A percentile compares a stretch with the other conserved stretches of the same genome.
phyloP scores from a whole-genome alignment of 2,888 invertebrate genomes.

The Baronia brevicornis region DNA sequence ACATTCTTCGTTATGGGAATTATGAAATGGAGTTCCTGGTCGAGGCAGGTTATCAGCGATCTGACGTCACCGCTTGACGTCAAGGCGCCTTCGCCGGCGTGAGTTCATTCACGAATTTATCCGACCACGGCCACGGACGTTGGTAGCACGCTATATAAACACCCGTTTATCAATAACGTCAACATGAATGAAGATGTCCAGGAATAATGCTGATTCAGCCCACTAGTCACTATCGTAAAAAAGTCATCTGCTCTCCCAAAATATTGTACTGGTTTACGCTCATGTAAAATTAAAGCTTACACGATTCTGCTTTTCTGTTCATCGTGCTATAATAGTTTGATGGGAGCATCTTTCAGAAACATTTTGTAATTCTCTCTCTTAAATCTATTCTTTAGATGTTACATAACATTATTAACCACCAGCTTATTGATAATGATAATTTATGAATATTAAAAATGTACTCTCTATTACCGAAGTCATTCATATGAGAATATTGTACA shows the following conservation, averaged over 20 bases:
- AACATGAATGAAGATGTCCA: conserved; percentile 13
- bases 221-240: conserved; percentile 11
- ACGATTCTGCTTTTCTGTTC: neutral
- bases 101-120: conserved; percentile 66
- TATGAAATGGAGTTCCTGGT: conserved; percentile 27
- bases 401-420: no score
- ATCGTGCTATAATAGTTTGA: conserved; percentile 7
- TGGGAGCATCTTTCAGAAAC: no score
- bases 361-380: no score
- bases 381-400: no score
- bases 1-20: conserved; percentile 19
- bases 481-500: no score
- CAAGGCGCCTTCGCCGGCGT: conserved; percentile 38
- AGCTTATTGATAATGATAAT: no score
- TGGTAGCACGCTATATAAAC: conserved; percentile 10
- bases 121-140: conserved; percentile 46
- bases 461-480: no score
- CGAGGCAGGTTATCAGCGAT: conserved; percentile 33
- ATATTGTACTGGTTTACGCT: conserved; percentile 12
- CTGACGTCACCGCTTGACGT: conserved; percentile 57
- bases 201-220: conserved; percentile 14
- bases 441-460: no score
- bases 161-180: neutral
- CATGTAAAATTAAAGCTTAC: conserved; percentile 5
- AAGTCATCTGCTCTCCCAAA: conserved; percentile 12